These are phyloP conservation scores for Adelphocoris suturalis DNA, from an alignment of 2,888 invertebrate genomes.

Conservation along the genomic window DNA sequence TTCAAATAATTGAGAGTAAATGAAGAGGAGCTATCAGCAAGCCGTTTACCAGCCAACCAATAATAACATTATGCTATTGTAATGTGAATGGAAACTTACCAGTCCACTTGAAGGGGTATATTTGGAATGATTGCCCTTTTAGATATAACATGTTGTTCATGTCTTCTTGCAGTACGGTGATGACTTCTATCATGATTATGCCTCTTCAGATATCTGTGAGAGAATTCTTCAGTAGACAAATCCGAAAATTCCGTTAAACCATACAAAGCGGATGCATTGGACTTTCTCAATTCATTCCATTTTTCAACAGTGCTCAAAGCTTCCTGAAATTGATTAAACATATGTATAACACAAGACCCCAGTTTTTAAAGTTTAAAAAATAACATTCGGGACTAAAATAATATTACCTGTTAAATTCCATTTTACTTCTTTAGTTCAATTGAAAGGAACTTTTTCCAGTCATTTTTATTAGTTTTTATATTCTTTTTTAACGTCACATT, in stretches of 20 bases:
- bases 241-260: constrained; percentile 84
- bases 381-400: too few species aligned
- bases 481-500: too few species aligned
- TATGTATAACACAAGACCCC: too few species aligned
- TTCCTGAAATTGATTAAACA: constrained; percentile 78
- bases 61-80: too few species aligned
- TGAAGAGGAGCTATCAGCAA: too few species aligned
- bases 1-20: too few species aligned
- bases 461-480: too few species aligned
- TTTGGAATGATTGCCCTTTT: constrained; percentile 78
- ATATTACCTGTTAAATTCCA: too few species aligned
- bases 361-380: too few species aligned
- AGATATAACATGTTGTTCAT: constrained; percentile 30
- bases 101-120: constrained; percentile 80
- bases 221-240: constrained; percentile 83
- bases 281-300: constrained; percentile 79
- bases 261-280: constrained; percentile 80
- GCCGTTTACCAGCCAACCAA: too few species aligned
- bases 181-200: constrained; percentile 71
- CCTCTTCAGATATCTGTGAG: constrained; percentile 79
- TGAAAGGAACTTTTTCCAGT: too few species aligned
- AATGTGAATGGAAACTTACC: constrained; percentile 78
- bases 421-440: too few species aligned
- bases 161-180: neutral
- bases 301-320: constrained; percentile 80